phyloP scores from a whole-genome alignment of 2,113 vertebrate species.

The Dromaius novaehollandiae region DNA sequence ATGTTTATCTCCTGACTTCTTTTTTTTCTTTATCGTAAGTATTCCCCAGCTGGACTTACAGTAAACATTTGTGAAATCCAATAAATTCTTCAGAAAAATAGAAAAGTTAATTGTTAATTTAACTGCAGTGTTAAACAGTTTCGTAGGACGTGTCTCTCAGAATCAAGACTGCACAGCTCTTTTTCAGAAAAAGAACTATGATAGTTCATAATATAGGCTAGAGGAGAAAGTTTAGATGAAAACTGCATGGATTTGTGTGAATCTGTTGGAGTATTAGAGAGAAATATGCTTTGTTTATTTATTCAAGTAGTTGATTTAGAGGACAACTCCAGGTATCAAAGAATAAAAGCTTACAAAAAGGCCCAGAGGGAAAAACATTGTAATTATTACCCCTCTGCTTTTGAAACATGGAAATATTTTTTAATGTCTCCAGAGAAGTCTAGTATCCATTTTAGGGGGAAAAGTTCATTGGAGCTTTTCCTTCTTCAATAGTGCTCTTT shows the following conservation, averaged over 20 bases:
- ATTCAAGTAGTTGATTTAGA: conserved; percentile 32
- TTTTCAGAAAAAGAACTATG: conserved; percentile 50
- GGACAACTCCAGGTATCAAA: background rate
- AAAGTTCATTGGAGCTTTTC: background rate
- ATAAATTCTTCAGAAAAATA: background rate
- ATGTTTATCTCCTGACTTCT: background rate
- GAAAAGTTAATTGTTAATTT: background rate
- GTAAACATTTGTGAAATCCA: background rate
- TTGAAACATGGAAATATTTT: background rate
- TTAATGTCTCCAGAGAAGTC: background rate
- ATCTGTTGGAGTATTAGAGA: background rate
- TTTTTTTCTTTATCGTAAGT: background rate
- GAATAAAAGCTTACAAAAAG: background rate
- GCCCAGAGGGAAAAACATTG: background rate
- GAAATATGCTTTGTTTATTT: background rate
- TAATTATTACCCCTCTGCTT: background rate
- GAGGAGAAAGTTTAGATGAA: background rate
- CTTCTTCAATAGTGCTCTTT: background rate
- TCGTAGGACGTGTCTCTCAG: background rate
- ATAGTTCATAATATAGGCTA: background rate
- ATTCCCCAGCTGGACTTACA: background rate
- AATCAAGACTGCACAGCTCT: conserved; percentile 31
- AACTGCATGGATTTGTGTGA: background rate
- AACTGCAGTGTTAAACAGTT: background rate
- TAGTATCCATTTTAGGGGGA: background rate